Evolutionary conservation across 2,113 vertebrate species (phyloP).

Genomic region (Thunnus thynnus): DNA sequence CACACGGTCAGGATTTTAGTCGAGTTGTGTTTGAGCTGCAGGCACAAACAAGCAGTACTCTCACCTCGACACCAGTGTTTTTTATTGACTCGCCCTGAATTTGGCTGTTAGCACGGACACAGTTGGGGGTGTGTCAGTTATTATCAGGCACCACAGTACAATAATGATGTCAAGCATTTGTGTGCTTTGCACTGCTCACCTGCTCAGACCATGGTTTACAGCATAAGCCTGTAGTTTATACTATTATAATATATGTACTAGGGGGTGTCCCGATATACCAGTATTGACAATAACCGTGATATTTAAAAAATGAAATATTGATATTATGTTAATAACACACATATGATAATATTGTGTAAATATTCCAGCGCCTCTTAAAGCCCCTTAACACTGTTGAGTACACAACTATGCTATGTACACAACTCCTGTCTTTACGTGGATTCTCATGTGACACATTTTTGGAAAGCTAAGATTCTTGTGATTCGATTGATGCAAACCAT

Average conservation of each 20-base stretch:
- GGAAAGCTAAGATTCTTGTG: too few species aligned
- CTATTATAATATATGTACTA: background rate
- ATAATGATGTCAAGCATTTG: conserved; percentile 24
- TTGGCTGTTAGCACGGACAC: background rate
- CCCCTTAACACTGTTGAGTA: too few species aligned
- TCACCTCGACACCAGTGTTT: background rate
- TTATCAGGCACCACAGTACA: conserved; percentile 29
- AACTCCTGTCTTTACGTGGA: too few species aligned
- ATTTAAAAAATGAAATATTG: too few species aligned
- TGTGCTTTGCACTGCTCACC: background rate
- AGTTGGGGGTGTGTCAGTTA: conserved; percentile 9
- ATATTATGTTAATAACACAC: too few species aligned
- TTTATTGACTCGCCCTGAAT: conserved; percentile 43
- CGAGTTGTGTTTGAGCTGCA: conserved; percentile 23
- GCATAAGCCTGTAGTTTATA: background rate
- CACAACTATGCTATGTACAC: too few species aligned
- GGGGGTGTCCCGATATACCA: too few species aligned
- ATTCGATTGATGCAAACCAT: too few species aligned
- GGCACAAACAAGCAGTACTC: conserved; percentile 6
- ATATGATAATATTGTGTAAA: too few species aligned
- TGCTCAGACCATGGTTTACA: conserved; percentile 13
- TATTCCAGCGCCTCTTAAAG: too few species aligned
- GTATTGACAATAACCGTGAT: too few species aligned
- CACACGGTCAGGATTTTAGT: conserved; percentile 10
- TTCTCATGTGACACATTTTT: too few species aligned